A percentile compares a stretch with the other conserved stretches of the same genome.
These are phyloP conservation scores for Drosophila setosimentum DNA, from an alignment of 2,888 invertebrate genomes.

Conservation along the genomic window DNA sequence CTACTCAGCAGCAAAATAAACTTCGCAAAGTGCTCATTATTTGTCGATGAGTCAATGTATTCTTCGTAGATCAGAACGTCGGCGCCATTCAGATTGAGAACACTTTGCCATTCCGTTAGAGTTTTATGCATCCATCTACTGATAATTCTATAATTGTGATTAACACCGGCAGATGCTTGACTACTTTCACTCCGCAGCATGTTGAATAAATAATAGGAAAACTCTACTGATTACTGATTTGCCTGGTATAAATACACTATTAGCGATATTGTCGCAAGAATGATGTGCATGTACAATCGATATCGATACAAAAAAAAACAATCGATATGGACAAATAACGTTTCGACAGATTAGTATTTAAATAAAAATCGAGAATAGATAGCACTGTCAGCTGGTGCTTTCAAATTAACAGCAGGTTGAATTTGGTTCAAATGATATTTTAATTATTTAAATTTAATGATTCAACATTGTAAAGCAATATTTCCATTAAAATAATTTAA, in stretches of 20 bases:
- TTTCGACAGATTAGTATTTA: background rate
- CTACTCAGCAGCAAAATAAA: constrained; percentile 14
- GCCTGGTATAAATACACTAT: background rate
- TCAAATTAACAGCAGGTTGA: background rate
- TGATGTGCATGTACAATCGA: constrained; percentile 2
- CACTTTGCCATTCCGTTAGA: constrained; percentile 26
- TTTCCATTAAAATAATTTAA: background rate
- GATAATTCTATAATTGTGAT: constrained; percentile 24
- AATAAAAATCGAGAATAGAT: background rate
- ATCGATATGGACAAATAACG: background rate
- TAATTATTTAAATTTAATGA: background rate
- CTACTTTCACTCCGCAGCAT: constrained; percentile 9
- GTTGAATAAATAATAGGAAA: background rate
- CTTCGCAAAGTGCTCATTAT: constrained; percentile 11
- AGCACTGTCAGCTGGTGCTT: background rate
- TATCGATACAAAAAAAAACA: no score
- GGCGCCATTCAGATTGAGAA: constrained; percentile 5
- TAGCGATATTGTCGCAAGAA: background rate
- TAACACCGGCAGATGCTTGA: background rate
- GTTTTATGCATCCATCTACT: constrained; percentile 41
- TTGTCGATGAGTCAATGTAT: constrained; percentile 32
- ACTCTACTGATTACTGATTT: constrained; percentile 20
- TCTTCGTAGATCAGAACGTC: constrained; percentile 31
- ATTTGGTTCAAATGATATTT: background rate
- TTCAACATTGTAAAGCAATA: background rate